phyloP scores from a whole-genome alignment of 92 coral and sea anemone species.

The Ricordea florida region DNA sequence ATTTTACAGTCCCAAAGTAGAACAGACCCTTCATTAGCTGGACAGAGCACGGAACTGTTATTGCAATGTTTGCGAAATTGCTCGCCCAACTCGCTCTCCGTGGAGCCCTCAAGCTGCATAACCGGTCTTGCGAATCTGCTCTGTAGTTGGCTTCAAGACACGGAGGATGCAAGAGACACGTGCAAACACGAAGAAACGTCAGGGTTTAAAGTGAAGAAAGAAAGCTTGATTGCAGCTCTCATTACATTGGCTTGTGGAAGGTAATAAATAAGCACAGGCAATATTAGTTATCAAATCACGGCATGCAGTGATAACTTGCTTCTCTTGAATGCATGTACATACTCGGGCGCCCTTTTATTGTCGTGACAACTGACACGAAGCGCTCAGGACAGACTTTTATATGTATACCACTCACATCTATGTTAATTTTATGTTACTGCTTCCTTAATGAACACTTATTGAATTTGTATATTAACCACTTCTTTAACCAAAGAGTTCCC shows the following conservation, averaged over 20 bases:
- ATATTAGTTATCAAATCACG: no score
- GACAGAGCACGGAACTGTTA: constrained; percentile 75
- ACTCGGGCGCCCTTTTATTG: no score
- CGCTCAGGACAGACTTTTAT: no score
- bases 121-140: constrained; percentile 81
- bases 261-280: no score
- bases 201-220: constrained; percentile 42
- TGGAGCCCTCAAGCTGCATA: constrained; percentile 75
- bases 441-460: no score
- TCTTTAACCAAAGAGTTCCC: no score
- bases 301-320: no score
- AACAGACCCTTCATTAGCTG: constrained; percentile 80
- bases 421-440: no score
- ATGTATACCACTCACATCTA: no score
- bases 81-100: constrained; percentile 79
- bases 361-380: no score
- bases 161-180: constrained; percentile 13
- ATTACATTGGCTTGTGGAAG: constrained; percentile 95
- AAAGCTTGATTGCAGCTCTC: constrained; percentile 74
- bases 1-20: constrained; percentile 92
- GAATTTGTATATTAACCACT: no score
- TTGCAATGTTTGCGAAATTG: constrained; percentile 81
- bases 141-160: constrained; percentile 77
- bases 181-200: constrained; percentile 16
- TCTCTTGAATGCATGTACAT: no score